Evolutionary conservation across 2,888 invertebrate genomes (phyloP).

Genomic region (Orthonevra nobilis): DNA sequence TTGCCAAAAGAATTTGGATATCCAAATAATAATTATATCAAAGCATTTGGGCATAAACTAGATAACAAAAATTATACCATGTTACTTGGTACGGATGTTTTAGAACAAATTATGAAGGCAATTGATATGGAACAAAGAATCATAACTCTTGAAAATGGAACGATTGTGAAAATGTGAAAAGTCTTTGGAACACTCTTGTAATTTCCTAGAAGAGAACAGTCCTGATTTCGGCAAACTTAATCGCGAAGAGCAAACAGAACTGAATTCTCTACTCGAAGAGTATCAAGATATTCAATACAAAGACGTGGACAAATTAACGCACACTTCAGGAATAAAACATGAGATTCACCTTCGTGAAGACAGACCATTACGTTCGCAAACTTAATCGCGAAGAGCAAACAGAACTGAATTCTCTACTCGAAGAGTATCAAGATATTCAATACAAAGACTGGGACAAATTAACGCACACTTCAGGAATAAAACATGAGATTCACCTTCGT

Average conservation of each 20-base stretch:
- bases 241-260: not conserved
- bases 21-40: not conserved
- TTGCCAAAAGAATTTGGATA: not conserved
- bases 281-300: not conserved
- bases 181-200: not conserved
- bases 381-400: no score
- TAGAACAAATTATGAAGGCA: not conserved
- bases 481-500: not conserved
- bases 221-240: not conserved
- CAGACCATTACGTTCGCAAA: slow-evolving; percentile 5
- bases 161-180: not conserved
- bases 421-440: no score
- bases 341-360: slow-evolving; percentile 5
- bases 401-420: no score
- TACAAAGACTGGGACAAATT: not conserved
- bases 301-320: not conserved
- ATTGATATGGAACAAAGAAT: slow-evolving; percentile 2
- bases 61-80: not conserved
- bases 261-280: slow-evolving; percentile 1
- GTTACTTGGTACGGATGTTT: not conserved
- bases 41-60: not conserved
- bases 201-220: not conserved
- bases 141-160: not conserved
- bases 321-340: slow-evolving; percentile 9
- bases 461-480: not conserved